These are phyloP conservation scores for Pemphigus obesinymphae DNA, from an alignment of 1,140 invertebrate species.

Conservation along the genomic window DNA sequence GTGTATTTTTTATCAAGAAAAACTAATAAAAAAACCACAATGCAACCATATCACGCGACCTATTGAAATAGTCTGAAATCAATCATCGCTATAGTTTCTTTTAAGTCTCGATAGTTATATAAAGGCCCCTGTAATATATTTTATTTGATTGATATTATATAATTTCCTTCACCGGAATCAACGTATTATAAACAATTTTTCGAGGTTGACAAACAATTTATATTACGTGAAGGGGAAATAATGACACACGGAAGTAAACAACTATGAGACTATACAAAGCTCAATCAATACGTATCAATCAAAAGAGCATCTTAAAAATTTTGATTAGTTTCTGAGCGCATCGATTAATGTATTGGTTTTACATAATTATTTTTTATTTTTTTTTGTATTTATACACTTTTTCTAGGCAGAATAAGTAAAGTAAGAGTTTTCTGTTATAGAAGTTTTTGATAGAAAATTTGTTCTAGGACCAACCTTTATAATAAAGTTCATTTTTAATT, in stretches of 20 bases:
- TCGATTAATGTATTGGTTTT: no score
- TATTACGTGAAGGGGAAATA: not conserved
- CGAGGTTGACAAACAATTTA: not conserved
- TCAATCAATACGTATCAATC: not conserved
- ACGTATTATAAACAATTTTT: conserved; percentile 4
- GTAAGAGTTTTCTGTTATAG: no score
- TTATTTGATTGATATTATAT: conserved; percentile 24
- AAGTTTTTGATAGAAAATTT: no score
- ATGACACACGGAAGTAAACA: not conserved
- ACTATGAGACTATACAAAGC: not conserved
- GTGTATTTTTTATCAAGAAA: not conserved
- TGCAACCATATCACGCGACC: conserved; percentile 15
- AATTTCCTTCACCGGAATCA: conserved; percentile 7
- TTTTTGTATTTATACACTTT: no score
- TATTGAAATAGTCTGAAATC: conserved; percentile 28
- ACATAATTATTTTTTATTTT: no score
- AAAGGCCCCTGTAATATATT: not conserved
- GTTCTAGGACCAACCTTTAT: no score
- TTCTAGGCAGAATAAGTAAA: no score
- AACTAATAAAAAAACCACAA: not conserved
- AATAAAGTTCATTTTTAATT: no score
- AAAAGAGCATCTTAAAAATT: not conserved
- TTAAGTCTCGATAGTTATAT: not conserved
- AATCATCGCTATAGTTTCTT: conserved; percentile 5
- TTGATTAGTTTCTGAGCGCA: no score